Percentiles rank a stretch among this genome's conserved stretches.
Evolutionary conservation across 2,797 vertebrate genomes (phyloP).

Genomic region (Betta splendens): DNA sequence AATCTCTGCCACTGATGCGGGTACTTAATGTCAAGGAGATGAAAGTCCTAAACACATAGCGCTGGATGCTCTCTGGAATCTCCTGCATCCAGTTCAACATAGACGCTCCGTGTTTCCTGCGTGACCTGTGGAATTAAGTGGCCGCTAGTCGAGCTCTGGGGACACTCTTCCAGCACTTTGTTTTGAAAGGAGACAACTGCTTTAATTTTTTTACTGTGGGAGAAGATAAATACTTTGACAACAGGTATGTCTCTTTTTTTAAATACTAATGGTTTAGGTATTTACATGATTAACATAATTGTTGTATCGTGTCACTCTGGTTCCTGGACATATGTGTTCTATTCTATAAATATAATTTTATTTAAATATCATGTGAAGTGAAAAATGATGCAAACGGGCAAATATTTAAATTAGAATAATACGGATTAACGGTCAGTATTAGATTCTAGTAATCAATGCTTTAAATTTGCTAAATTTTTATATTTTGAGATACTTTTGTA

Average conservation of each 20-base stretch:
- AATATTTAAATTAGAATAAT: background rate
- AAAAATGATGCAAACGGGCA: no score
- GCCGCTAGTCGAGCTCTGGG: slow-evolving; percentile 46
- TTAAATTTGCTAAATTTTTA: background rate
- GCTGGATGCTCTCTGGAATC: slow-evolving; percentile 58
- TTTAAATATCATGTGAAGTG: no score
- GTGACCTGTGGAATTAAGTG: slow-evolving; percentile 70
- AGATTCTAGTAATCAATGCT: background rate
- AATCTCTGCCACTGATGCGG: slow-evolving; percentile 60
- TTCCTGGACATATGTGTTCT: slow-evolving; percentile 9
- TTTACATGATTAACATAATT: background rate
- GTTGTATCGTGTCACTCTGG: background rate
- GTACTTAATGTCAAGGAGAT: slow-evolving; percentile 81
- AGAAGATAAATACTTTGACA: slow-evolving; percentile 51
- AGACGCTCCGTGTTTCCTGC: slow-evolving; percentile 58
- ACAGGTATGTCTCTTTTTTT: slow-evolving; percentile 73
- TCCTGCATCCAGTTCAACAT: slow-evolving; percentile 39
- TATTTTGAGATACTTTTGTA: background rate
- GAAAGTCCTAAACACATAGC: slow-evolving; percentile 69
- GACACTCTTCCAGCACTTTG: slow-evolving; percentile 33
- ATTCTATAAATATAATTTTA: no score
- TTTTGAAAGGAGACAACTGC: slow-evolving; percentile 22
- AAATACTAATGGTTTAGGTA: slow-evolving; percentile 1
- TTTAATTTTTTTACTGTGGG: slow-evolving; percentile 40
- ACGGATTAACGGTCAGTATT: slow-evolving; percentile 7